phyloP scores from a whole-genome alignment of 2,888 invertebrate genomes.

The Eristalis arbustorum region DNA sequence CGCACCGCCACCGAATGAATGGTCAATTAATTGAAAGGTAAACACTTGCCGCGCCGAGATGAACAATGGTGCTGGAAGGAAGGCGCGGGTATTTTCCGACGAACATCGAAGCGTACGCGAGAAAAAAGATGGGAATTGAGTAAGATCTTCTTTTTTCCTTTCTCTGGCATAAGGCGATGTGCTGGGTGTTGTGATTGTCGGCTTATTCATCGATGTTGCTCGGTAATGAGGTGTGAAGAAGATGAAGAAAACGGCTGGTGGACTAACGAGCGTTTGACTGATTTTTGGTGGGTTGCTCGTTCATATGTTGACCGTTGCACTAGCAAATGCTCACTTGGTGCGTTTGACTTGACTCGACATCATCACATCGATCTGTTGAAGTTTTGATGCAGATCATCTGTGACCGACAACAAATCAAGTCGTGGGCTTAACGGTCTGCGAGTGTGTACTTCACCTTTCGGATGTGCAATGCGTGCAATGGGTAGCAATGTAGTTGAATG shows the following conservation, averaged over 20 bases:
- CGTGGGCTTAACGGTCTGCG: too few relatives aligned
- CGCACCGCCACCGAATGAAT: constrained; percentile 36
- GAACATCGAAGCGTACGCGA: not conserved
- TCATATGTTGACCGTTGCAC: not conserved
- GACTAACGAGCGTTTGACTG: not conserved
- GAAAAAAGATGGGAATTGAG: not conserved
- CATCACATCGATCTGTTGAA: not conserved
- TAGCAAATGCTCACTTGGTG: not conserved
- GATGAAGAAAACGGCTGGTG: not conserved
- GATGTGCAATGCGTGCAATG: too few relatives aligned
- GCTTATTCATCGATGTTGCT: not conserved
- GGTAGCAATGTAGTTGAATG: too few relatives aligned
- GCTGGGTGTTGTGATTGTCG: not conserved
- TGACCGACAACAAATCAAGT: too few relatives aligned
- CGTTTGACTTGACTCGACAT: not conserved
- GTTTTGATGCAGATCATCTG: not conserved
- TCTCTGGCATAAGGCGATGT: not conserved
- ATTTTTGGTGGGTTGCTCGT: not conserved
- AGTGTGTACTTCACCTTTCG: too few relatives aligned
- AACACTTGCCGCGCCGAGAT: constrained; percentile 46
- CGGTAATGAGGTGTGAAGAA: not conserved
- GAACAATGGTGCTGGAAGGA: not conserved
- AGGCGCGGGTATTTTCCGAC: not conserved
- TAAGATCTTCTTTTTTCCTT: not conserved
- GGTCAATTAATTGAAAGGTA: constrained; percentile 63